phyloP scores from a whole-genome alignment of 1,140 invertebrate genomes.

The Calycopis cecrops region DNA sequence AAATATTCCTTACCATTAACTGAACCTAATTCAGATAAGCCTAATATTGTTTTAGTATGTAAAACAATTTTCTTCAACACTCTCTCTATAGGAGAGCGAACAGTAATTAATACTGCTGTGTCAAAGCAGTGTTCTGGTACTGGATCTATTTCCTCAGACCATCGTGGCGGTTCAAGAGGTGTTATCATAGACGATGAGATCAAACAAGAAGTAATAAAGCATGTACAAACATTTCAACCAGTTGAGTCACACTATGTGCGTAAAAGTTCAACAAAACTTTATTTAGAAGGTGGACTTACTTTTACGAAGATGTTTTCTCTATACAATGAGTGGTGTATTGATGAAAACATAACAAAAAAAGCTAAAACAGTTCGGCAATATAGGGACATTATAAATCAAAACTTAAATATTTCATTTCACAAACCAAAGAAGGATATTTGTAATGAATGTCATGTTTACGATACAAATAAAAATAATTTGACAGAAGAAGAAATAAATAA shows the following conservation, averaged over 20 bases:
- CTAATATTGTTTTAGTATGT: too few relatives aligned
- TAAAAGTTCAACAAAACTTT: neutral
- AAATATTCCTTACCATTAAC: too few relatives aligned
- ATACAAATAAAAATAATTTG: slow-evolving; percentile 11
- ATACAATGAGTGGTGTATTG: slow-evolving; percentile 6
- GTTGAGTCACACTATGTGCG: neutral
- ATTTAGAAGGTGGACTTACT: slow-evolving; percentile 1
- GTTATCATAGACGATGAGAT: too few relatives aligned
- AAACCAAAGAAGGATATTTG: slow-evolving; percentile 13
- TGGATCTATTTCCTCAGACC: too few relatives aligned
- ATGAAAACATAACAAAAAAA: slow-evolving; percentile 8
- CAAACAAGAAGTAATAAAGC: neutral
- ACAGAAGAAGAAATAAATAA: slow-evolving; percentile 14
- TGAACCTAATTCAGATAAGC: too few relatives aligned
- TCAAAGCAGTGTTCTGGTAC: too few relatives aligned
- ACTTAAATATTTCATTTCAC: slow-evolving; percentile 16
- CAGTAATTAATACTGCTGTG: too few relatives aligned
- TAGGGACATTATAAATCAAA: slow-evolving; percentile 12
- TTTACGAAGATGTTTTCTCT: neutral
- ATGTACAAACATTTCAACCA: slow-evolving; percentile 5
- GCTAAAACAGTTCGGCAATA: neutral
- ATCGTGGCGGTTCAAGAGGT: too few relatives aligned
- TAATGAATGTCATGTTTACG: slow-evolving; percentile 8
- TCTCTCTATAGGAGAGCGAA: too few relatives aligned
- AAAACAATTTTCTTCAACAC: too few relatives aligned